A percentile compares a stretch with the other conserved stretches of the same genome.
Evolutionary conservation across 1,140 invertebrate species (phyloP).

Genomic region (Drosophila elegans): DNA sequence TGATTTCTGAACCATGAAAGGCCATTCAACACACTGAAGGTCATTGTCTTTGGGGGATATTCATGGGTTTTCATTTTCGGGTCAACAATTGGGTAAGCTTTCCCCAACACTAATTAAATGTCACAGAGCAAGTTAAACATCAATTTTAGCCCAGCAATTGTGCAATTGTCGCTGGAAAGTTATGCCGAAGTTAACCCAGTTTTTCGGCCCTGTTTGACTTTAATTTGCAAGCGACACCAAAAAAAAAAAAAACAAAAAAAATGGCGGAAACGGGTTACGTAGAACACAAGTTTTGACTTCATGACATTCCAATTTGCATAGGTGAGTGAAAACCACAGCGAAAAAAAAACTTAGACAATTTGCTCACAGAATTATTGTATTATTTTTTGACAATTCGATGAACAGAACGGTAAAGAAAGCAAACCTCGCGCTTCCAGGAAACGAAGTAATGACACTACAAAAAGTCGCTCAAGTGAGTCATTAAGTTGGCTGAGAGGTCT

Average conservation of each 20-base stretch:
- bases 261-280: slow-evolving; percentile 12
- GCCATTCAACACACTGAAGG: slow-evolving; percentile 47
- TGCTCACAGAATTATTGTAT: slow-evolving; percentile 24
- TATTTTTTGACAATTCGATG: slow-evolving; percentile 36
- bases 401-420: slow-evolving; percentile 21
- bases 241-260: slow-evolving; percentile 18
- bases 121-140: slow-evolving; percentile 51
- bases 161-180: slow-evolving; percentile 61
- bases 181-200: slow-evolving; percentile 36
- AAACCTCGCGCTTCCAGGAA: slow-evolving; percentile 24
- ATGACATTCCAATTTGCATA: slow-evolving; percentile 73
- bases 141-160: slow-evolving; percentile 26
- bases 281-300: slow-evolving; percentile 31
- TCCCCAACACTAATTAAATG: slow-evolving; percentile 56
- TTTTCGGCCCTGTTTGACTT: slow-evolving; percentile 28
- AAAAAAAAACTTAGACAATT: slow-evolving; percentile 7
- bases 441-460: slow-evolving; percentile 30
- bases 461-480: slow-evolving; percentile 41
- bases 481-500: slow-evolving; percentile 31
- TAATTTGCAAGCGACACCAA: slow-evolving; percentile 37
- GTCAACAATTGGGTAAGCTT: slow-evolving; percentile 47
- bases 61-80: slow-evolving; percentile 64
- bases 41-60: slow-evolving; percentile 62
- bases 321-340: slow-evolving; percentile 24
- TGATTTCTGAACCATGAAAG: slow-evolving; percentile 63